Percentiles rank a stretch among this genome's conserved stretches.
Conservation (phyloP, 2,888 invertebrate species). For the Pherbina coryleti region DNA sequence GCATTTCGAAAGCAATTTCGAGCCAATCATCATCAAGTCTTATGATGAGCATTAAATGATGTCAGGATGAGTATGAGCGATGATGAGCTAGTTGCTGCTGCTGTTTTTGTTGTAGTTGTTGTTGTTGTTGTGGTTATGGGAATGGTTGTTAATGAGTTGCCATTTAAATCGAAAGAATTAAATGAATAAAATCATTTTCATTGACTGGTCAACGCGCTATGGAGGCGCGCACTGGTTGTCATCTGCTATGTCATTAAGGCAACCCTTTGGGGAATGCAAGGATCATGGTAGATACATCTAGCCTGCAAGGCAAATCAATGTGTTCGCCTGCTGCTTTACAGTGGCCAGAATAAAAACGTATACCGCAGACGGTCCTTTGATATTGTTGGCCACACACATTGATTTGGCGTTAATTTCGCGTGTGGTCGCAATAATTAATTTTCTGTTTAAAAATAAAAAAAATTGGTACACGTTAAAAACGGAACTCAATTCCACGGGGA, state of each 20-base stretch:
- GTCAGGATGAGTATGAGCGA: background rate
- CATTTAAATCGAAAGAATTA: slow-evolving; percentile 1
- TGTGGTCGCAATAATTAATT: slow-evolving; percentile 50
- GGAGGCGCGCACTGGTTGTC: background rate
- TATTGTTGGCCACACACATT: slow-evolving; percentile 50
- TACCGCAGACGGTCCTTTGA: slow-evolving; percentile 22
- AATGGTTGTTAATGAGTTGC: background rate
- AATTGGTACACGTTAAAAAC: background rate
- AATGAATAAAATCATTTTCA: slow-evolving; percentile 4
- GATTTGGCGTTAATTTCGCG: slow-evolving; percentile 40
- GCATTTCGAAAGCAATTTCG: slow-evolving; percentile 25
- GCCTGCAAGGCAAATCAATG: slow-evolving; percentile 9
- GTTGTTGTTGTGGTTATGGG: background rate
- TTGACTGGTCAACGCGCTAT: background rate
- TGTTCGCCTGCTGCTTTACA: background rate
- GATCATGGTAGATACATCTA: background rate
- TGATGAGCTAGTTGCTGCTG: background rate
- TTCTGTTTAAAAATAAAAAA: slow-evolving; percentile 34
- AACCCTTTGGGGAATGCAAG: background rate
- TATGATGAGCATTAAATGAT: slow-evolving; percentile 11
- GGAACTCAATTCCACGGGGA: too few relatives aligned
- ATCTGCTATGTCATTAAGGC: background rate
- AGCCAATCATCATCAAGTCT: slow-evolving; percentile 11
- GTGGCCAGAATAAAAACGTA: too few relatives aligned
- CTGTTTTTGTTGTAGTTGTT: background rate